Percentiles rank a stretch among this genome's conserved stretches.
Evolutionary conservation across 2,888 invertebrate genomes (phyloP).

Genomic region (Lithophane semibrunnea): DNA sequence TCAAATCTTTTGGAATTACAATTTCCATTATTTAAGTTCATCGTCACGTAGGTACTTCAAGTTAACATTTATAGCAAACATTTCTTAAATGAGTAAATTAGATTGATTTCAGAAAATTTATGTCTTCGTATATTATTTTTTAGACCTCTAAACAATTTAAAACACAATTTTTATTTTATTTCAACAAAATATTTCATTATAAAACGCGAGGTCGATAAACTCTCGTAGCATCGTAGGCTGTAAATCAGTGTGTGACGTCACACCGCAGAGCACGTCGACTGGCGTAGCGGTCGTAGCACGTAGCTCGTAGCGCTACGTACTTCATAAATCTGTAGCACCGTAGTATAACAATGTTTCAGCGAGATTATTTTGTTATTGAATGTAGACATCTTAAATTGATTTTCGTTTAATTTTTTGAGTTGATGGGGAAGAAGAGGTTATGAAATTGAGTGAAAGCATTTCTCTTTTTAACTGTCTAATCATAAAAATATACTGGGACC

Average conservation of each 20-base stretch:
- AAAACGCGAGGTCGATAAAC: conserved; percentile 71
- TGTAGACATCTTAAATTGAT: neutral
- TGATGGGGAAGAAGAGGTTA: too few species aligned
- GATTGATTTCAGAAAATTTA: too few species aligned
- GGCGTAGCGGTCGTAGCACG: conserved; percentile 68
- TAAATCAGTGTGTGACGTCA: conserved; percentile 78
- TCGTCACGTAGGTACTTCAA: neutral
- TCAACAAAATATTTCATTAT: conserved; percentile 39
- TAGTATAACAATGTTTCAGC: conserved; percentile 49
- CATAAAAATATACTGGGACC: neutral
- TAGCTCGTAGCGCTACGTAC: conserved; percentile 60
- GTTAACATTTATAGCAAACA: neutral
- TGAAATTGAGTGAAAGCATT: neutral
- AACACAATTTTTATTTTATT: conserved; percentile 12
- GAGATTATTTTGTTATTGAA: conserved; percentile 51
- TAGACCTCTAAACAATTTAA: neutral
- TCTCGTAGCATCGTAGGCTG: conserved; percentile 70
- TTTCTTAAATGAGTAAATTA: neutral
- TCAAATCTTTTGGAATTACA: neutral
- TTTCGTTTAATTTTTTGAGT: neutral
- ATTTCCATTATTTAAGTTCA: neutral
- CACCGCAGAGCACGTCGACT: conserved; percentile 64
- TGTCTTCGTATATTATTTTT: too few species aligned
- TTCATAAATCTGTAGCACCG: conserved; percentile 53
- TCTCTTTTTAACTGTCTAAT: neutral